Evolutionary conservation across 2,113 vertebrate genomes (phyloP).

Genomic region (Fregata magnificens): DNA sequence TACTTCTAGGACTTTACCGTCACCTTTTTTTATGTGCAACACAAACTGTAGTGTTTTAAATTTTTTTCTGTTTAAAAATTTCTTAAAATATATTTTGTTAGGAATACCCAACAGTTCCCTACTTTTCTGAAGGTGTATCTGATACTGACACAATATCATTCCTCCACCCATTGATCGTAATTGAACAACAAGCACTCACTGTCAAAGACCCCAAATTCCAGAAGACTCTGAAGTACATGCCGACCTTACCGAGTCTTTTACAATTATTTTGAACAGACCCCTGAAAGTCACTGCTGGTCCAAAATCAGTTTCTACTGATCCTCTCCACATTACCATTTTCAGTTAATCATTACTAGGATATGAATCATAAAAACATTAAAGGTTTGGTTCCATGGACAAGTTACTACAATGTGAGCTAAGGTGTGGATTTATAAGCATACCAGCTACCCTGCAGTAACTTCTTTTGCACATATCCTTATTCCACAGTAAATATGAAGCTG

Average conservation of each 20-base stretch:
- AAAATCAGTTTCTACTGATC: neutral
- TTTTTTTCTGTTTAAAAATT: neutral
- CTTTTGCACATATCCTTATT: neutral
- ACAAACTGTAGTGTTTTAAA: accelerated
- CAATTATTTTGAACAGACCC: neutral
- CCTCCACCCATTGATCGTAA: neutral
- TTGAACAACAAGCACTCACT: neutral
- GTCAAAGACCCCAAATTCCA: neutral
- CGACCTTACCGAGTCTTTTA: neutral
- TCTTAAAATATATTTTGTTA: neutral
- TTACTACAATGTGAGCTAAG: neutral
- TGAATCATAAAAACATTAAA: neutral
- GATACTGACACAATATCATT: neutral
- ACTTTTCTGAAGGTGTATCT: neutral
- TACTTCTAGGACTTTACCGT: neutral
- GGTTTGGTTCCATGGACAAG: neutral
- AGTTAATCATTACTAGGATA: neutral
- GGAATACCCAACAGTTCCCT: neutral
- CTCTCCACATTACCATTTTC: neutral
- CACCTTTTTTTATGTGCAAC: neutral
- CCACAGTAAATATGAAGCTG: neutral
- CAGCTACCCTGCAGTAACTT: neutral
- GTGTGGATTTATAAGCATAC: neutral
- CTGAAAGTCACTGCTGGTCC: neutral
- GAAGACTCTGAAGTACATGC: neutral